Conservation (phyloP, 1,140 invertebrate genomes). For the Drosophila dunni region DNA sequence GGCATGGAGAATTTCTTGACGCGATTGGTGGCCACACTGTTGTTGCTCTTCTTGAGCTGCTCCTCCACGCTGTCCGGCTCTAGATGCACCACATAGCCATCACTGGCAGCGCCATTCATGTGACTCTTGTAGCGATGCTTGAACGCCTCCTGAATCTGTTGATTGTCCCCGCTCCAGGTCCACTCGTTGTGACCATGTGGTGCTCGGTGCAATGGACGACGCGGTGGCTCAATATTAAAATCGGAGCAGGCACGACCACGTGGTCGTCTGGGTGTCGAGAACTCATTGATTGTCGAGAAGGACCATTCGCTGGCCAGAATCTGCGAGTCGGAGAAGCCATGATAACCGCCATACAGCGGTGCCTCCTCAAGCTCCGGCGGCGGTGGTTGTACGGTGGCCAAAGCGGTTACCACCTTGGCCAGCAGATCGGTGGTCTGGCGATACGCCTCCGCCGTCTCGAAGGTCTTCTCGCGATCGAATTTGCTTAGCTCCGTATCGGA, state of each 20-base stretch:
- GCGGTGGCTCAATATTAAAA: slow-evolving; percentile 68
- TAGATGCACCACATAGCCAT: slow-evolving; percentile 60
- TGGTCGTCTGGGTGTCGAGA: slow-evolving; percentile 85
- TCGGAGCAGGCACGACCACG: slow-evolving; percentile 86
- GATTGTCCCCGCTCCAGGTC: slow-evolving; percentile 84
- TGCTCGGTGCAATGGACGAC: slow-evolving; percentile 41
- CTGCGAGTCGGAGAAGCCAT: slow-evolving; percentile 89
- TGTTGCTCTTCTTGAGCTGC: slow-evolving; percentile 57
- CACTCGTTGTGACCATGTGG: slow-evolving; percentile 76
- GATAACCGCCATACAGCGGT: slow-evolving; percentile 85
- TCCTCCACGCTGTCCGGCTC: slow-evolving; percentile 63
- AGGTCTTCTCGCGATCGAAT: slow-evolving; percentile 91
- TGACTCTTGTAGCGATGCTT: slow-evolving; percentile 68
- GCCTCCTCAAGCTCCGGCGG: slow-evolving; percentile 84
- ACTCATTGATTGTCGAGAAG: slow-evolving; percentile 81
- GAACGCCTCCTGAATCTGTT: slow-evolving; percentile 82
- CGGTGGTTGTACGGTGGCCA: slow-evolving; percentile 87
- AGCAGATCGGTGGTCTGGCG: slow-evolving; percentile 90
- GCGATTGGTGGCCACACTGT: slow-evolving; percentile 26
- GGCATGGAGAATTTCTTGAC: slow-evolving; percentile 83
- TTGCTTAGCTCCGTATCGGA: slow-evolving; percentile 91
- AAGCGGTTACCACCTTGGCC: slow-evolving; percentile 90
- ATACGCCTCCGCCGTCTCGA: slow-evolving; percentile 86
- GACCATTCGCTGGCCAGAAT: slow-evolving; percentile 89
- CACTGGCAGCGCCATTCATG: slow-evolving; percentile 31